A percentile compares a stretch with the other conserved stretches of the same genome.
Conservation (phyloP, 2,888 invertebrate species). For the Linnaemya tessellans region DNA sequence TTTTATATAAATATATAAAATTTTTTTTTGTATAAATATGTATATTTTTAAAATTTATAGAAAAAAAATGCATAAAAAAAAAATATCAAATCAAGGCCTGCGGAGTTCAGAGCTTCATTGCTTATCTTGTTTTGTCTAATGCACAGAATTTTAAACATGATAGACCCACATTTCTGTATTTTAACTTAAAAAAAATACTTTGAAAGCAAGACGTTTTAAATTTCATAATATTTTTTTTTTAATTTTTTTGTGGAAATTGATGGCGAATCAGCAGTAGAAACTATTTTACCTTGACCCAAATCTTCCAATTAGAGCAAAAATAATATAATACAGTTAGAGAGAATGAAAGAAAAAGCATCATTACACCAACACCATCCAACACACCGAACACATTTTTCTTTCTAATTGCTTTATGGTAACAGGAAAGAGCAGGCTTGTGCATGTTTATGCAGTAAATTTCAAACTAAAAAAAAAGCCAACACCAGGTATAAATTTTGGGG, state of each 20-base stretch:
- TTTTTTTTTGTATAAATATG: too few species aligned
- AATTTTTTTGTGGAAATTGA: constrained; percentile 6
- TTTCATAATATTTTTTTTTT: too few species aligned
- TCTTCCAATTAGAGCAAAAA: background rate
- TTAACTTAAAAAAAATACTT: background rate
- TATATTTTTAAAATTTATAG: too few species aligned
- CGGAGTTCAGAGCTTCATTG: too few species aligned
- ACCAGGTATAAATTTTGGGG: background rate
- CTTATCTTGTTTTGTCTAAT: too few species aligned
- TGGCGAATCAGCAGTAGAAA: background rate
- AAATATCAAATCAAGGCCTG: too few species aligned
- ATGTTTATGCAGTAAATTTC: background rate
- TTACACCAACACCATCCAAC: background rate
- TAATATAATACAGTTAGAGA: background rate
- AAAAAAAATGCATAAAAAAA: too few species aligned
- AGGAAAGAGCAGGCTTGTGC: background rate
- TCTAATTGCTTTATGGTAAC: constrained; percentile 3
- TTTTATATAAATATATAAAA: too few species aligned
- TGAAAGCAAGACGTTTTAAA: background rate
- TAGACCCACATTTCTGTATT: too few species aligned
- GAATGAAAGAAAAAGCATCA: background rate
- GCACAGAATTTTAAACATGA: too few species aligned
- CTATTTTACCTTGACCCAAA: constrained; percentile 9
- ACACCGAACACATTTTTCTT: constrained; percentile 9
- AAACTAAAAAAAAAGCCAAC: background rate